Conservation (phyloP, 2,113 vertebrate species). For the Thinocorus orbignyianus region DNA sequence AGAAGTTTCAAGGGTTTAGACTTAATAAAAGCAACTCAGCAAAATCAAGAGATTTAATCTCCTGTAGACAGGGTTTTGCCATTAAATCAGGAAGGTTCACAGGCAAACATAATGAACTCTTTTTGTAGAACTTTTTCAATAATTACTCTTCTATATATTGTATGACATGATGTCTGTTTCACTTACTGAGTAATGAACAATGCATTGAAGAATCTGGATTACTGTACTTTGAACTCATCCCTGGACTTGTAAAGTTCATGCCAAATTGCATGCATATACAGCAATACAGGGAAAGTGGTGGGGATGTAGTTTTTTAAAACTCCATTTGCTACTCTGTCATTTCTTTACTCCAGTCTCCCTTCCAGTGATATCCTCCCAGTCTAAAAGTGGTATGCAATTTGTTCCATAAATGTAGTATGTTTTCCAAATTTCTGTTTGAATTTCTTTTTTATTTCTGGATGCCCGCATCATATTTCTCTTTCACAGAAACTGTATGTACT, state of each 20-base stretch:
- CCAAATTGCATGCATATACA: rapidly evolving
- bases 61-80: not conserved
- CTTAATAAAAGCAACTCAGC: not conserved
- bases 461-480: not conserved
- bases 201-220: not conserved
- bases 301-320: not conserved
- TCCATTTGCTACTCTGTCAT: not conserved
- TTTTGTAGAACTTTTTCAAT: not conserved
- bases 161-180: not conserved
- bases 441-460: not conserved
- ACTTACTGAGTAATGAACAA: not conserved
- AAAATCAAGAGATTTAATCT: not conserved
- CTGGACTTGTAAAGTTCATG: not conserved
- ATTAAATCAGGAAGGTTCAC: not conserved
- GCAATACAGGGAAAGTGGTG: not conserved
- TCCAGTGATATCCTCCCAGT: not conserved
- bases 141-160: not conserved
- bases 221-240: not conserved
- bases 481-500: not conserved
- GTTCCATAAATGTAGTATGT: not conserved
- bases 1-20: not conserved
- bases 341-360: not conserved
- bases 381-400: not conserved
- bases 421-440: not conserved
- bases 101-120: not conserved